phyloP scores from a whole-genome alignment of 35 echinoderm and acorn worm genomes.

The Heliocidaris erythrogramma region DNA sequence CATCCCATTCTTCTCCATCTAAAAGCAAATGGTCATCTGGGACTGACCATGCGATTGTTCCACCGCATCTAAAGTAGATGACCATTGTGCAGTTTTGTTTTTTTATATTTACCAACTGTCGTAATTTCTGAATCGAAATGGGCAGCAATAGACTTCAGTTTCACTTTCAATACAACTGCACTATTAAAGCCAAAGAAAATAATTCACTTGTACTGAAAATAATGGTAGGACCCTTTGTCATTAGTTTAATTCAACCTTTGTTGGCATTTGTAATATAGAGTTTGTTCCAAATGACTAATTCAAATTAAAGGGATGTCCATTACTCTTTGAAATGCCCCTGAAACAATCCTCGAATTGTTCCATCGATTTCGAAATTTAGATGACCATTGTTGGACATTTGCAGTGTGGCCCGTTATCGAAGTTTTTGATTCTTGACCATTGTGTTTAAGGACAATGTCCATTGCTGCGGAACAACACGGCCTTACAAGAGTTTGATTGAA shows the following conservation, averaged over 20 bases:
- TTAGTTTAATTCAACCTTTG: not conserved
- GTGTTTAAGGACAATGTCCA: constrained; percentile 1
- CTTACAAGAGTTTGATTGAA: not conserved
- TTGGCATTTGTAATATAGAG: not conserved
- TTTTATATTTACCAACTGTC: not conserved
- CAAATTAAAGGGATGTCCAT: not conserved
- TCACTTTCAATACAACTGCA: not conserved
- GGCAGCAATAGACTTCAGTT: not conserved
- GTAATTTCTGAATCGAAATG: not conserved
- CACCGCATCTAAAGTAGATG: not conserved
- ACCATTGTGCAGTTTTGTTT: not conserved
- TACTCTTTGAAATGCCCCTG: not conserved
- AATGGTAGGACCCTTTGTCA: not conserved
- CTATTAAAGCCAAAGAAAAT: not conserved
- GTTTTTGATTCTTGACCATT: not conserved
- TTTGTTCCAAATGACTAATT: not conserved
- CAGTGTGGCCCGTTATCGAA: not conserved
- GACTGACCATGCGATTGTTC: not conserved
- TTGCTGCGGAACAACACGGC: not conserved
- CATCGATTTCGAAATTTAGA: not conserved
- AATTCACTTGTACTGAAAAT: not conserved
- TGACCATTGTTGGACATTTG: constrained; percentile 7
- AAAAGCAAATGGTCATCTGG: not conserved
- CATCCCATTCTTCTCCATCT: not conserved
- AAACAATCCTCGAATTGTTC: constrained; percentile 10